Evolutionary conservation across 2,797 vertebrate genomes (phyloP), one percentile per base, ranked within the genome.

Genomic region (Varecia variegata): DNA sequence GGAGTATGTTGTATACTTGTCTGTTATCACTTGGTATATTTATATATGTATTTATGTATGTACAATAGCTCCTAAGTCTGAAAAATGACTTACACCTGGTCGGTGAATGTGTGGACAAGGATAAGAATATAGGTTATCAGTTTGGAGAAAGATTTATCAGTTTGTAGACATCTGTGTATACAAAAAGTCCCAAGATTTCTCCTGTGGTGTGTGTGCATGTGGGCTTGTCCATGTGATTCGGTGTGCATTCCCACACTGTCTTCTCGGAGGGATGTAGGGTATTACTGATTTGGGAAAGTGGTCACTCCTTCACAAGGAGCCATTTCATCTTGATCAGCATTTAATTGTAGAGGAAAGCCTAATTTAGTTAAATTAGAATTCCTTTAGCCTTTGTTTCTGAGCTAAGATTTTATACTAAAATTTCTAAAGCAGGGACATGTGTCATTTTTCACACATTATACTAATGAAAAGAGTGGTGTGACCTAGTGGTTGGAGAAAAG

Each of bases 181-280:
- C 9, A 54, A 1, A 54, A 76, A 30, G 93, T 67, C 73, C n/a
- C 13, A 25, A 52, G 27, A n/a, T 97, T 98, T 98, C 96, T 98
- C 96, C 90, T 92, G 0, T 43, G 35, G 7, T n/a, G 1, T 80
- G 4, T 35, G 13, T 65, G 21, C 1, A 0, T 6, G 40, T 13
- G 21, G 21, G 8, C 38, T 40, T 65, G 17, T 71, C 27, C 13
- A 10, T 68, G 21, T 68, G 15, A 68, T 18, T 45, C 18, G 2
- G 3, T 35, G 0, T 6, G 1, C 4, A 12, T 74, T 68, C 20
- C 32, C 70, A n/a, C 40, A 32, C 0, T 14, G 32, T 32, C 77
- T 68, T 86, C 65, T 35, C 1, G 13, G 38, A 65, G 76, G 14
- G 52, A 40, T 40, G 4, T 38, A 38, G 54, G 20, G 1, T 79